These are phyloP conservation scores for Parnassius mnemosyne DNA, from an alignment of 2,888 invertebrate species.

Conservation along the genomic window DNA sequence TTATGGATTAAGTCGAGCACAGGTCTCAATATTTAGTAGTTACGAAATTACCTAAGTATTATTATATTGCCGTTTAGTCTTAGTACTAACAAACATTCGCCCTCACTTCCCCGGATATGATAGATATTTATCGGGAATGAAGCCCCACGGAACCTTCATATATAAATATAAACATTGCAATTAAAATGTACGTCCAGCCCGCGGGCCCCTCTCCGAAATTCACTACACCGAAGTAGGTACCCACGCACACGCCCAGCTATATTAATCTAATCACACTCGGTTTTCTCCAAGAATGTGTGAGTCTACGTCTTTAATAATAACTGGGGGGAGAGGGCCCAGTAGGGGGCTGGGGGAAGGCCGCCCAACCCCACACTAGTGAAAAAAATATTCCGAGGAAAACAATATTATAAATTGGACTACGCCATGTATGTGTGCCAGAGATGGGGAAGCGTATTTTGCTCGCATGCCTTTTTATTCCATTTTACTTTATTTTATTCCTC, in stretches of 20 bases:
- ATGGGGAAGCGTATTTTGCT: constrained; percentile 54
- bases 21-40: too few species aligned
- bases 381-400: constrained; percentile 80
- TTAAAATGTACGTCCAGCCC: constrained; percentile 17
- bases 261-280: constrained; percentile 79
- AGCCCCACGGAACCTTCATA: background rate
- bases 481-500: constrained; percentile 71
- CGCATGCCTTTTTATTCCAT: constrained; percentile 68
- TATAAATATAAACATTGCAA: constrained; percentile 1
- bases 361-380: constrained; percentile 63
- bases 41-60: too few species aligned
- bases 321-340: constrained; percentile 53
- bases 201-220: constrained; percentile 4
- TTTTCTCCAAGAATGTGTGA: constrained; percentile 75
- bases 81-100: too few species aligned
- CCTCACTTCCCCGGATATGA: background rate
- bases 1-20: too few species aligned
- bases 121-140: background rate
- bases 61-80: too few species aligned
- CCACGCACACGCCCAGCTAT: constrained; percentile 43
- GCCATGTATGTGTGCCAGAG: constrained; percentile 51
- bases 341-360: constrained; percentile 32
- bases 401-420: constrained; percentile 78
- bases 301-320: constrained; percentile 81
- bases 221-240: constrained; percentile 21